Conservation (phyloP, 1,140 invertebrate genomes). For the Leguminivora glycinivorella region DNA sequence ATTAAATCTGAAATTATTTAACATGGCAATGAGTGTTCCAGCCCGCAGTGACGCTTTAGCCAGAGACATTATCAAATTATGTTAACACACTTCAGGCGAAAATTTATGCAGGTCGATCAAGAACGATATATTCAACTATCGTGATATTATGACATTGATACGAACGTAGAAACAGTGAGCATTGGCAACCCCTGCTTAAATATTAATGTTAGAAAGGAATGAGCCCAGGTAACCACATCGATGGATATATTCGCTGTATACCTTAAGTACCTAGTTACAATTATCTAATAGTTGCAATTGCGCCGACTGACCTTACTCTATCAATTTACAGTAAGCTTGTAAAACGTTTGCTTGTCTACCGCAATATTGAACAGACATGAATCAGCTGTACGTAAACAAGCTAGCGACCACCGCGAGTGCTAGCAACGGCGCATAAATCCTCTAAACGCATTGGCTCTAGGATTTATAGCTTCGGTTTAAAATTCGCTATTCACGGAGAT, state of each 20-base stretch:
- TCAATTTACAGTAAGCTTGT: background rate
- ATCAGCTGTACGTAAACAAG: constrained; percentile 10
- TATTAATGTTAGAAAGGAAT: background rate
- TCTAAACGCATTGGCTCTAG: constrained; percentile 43
- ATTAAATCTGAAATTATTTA: background rate
- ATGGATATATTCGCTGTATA: no score
- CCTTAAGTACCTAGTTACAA: background rate
- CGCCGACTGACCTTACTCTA: background rate
- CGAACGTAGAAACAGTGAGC: constrained; percentile 10
- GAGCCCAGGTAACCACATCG: no score
- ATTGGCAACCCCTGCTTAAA: background rate
- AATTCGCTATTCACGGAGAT: constrained; percentile 43
- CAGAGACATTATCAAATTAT: background rate
- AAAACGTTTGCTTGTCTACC: background rate
- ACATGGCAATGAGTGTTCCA: background rate
- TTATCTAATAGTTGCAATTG: background rate
- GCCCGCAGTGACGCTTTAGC: background rate
- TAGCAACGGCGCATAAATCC: constrained; percentile 49
- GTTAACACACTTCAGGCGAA: background rate
- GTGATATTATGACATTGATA: constrained; percentile 39
- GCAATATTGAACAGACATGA: constrained; percentile 15
- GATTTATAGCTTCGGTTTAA: constrained; percentile 57
- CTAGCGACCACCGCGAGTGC: constrained; percentile 5
- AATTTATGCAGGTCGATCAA: background rate
- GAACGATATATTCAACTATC: constrained; percentile 33